Evolutionary conservation across 1,140 invertebrate genomes (phyloP).

Genomic region (Drosophila ogumai): DNA sequence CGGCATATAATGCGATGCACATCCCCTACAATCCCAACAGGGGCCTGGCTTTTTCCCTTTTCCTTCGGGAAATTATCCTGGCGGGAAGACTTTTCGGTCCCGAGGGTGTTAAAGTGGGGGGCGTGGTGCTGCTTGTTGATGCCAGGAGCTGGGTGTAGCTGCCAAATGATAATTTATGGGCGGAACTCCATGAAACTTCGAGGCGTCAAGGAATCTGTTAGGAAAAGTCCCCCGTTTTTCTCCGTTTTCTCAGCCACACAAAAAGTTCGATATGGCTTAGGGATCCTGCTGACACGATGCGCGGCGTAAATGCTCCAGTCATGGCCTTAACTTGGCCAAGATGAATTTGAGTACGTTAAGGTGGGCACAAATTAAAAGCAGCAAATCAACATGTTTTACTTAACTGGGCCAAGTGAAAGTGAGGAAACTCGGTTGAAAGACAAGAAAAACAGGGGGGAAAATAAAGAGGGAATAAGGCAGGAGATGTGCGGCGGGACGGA

Average conservation of each 20-base stretch:
- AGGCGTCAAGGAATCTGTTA: conserved; percentile 74
- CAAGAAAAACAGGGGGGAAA: neutral
- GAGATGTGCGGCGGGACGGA: conserved; percentile 19
- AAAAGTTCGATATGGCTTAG: conserved; percentile 8
- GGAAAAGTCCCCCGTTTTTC: conserved; percentile 41
- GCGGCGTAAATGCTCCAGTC: conserved; percentile 23
- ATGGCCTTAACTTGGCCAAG: conserved; percentile 39
- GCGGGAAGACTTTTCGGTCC: conserved; percentile 43
- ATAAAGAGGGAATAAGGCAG: conserved; percentile 1
- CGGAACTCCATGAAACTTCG: conserved; percentile 68
- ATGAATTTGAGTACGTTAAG: conserved; percentile 45
- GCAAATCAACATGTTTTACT: conserved; percentile 53
- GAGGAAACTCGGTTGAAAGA: neutral
- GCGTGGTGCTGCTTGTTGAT: conserved; percentile 25
- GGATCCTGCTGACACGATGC: neutral
- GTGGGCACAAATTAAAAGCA: conserved; percentile 50
- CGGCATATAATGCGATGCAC: conserved; percentile 67
- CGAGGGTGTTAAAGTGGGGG: conserved; percentile 17
- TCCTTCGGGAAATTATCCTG: conserved; percentile 31
- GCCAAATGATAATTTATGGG: conserved; percentile 81
- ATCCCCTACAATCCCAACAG: conserved; percentile 26
- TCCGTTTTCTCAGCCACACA: conserved; percentile 9
- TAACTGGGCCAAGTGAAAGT: conserved; percentile 38
- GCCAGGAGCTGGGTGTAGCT: conserved; percentile 50
- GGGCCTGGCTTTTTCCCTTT: conserved; percentile 4